phyloP scores from a whole-genome alignment of 2,797 vertebrate genomes.

The Loriculus beryllinus region DNA sequence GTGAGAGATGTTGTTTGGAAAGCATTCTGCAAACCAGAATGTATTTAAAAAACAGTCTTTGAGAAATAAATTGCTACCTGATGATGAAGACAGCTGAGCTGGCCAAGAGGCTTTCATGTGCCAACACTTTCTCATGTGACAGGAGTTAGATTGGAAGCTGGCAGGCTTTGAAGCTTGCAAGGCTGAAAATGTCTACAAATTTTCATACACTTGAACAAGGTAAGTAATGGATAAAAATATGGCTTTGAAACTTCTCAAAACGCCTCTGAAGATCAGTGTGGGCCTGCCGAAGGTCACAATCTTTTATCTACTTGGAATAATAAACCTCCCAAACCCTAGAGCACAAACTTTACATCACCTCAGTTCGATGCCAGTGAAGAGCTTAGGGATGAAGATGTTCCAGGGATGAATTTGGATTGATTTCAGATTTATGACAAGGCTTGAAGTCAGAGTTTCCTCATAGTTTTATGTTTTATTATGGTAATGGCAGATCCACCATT shows the following conservation, averaged over 20 bases:
- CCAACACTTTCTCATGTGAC: background rate
- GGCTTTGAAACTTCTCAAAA: background rate
- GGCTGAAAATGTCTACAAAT: conserved; percentile 6
- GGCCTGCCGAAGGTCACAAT: background rate
- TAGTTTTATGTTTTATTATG: background rate
- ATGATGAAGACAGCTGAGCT: conserved; percentile 34
- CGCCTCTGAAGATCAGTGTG: background rate
- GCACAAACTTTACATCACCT: background rate
- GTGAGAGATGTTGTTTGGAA: conserved; percentile 28
- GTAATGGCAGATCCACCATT: background rate
- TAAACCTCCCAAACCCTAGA: background rate
- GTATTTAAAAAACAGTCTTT: conserved; percentile 38
- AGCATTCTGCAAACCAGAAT: conserved; percentile 41
- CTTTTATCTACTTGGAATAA: background rate
- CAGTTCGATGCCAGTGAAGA: background rate
- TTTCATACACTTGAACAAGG: background rate
- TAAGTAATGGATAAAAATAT: background rate
- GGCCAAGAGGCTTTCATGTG: conserved; percentile 17
- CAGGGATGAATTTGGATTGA: background rate
- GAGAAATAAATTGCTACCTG: conserved; percentile 61
- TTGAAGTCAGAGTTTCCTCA: conserved; percentile 6
- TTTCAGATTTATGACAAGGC: background rate
- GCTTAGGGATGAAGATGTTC: background rate
- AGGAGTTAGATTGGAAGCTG: conserved; percentile 4
- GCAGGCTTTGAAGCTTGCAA: background rate